These are phyloP conservation scores for Clistopyga incitator DNA, from an alignment of 2,888 invertebrate species.

Conservation along the genomic window DNA sequence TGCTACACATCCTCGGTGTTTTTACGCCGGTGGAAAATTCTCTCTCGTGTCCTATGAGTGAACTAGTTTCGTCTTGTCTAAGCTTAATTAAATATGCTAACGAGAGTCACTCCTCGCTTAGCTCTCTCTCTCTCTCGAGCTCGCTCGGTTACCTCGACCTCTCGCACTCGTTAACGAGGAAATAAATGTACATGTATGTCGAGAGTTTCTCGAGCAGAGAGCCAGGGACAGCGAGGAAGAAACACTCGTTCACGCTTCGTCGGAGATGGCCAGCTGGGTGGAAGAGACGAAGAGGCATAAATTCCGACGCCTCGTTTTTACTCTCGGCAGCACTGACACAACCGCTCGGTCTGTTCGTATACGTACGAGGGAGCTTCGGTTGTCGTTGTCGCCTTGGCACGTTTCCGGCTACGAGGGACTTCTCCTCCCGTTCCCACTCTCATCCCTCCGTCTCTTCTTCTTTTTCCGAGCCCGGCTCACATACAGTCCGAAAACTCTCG, in stretches of 20 bases:
- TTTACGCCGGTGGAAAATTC: not conserved
- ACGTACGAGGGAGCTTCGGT: not conserved
- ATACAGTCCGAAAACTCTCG: constrained; percentile 37
- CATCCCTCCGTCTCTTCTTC: not conserved
- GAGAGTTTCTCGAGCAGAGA: constrained; percentile 19
- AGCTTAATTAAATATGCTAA: constrained; percentile 56
- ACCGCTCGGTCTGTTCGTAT: not conserved
- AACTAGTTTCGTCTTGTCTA: constrained; percentile 41
- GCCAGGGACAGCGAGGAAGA: constrained; percentile 30
- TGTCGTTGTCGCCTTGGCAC: constrained; percentile 41
- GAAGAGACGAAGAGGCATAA: constrained; percentile 56
- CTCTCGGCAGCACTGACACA: constrained; percentile 33
- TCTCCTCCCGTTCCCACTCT: not conserved
- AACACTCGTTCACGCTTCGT: constrained; percentile 49
- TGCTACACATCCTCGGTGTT: not conserved
- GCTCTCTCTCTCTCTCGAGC: not conserved
- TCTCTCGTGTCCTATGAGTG: constrained; percentile 1
- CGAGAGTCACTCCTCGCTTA: constrained; percentile 26
- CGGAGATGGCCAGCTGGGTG: constrained; percentile 42
- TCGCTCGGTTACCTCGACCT: constrained; percentile 14
- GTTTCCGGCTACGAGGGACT: constrained; percentile 44
- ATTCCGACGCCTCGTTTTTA: constrained; percentile 55
- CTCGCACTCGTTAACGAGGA: constrained; percentile 28
- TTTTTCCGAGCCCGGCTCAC: not conserved
- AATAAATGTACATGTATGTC: constrained; percentile 20